Evolutionary conservation across 2,113 vertebrate genomes (phyloP), one percentile per base, ranked within the genome.

Genomic region (Pteropus alecto): DNA sequence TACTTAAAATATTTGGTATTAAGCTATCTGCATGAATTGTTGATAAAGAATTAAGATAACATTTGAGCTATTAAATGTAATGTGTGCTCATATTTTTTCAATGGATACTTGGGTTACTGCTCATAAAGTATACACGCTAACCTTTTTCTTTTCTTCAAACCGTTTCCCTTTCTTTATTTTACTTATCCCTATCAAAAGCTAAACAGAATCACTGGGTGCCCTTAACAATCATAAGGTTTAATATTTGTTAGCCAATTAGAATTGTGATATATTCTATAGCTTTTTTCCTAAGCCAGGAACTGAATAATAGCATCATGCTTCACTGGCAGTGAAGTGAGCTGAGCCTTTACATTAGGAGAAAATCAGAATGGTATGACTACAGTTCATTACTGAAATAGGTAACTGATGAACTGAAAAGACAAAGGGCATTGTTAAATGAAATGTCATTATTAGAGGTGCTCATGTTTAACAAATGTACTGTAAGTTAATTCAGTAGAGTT

Each of bases 391-490:
- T 98, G 98, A 99, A 99, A 99, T 99, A 98, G 99, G 99, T 98
- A 99, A 98, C 98, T 99, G 99, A 99, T 99, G 99, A 99, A 99
- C 99, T 99, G 98, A 99, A 99, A 99, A 99, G 98, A 99, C 98
- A 99, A 99, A 99, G 98, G 98, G 98, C 98, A 99, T 99, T 99
- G 98, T 99, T 99, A 99, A 99, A 99, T 99, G 99, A 99, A 99
- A 99, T 99, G 99, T 99, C 99, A 99, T 99, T 99, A 99, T 99
- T 98, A 99, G 98, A 99, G 98, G 98, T 98, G 98, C 98, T 99
- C 99, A 98, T 99, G 99, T 99, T 99, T 99, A 99, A 99, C 99
- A 99, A 98, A 99, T 99, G 98, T 99, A 99, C 98, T 99, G 98
- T 98, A 98, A 98, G 98, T 99, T 99, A 99, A 99, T 99, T 98